Conservation (phyloP, 2,113 vertebrate species). For the Ardeotis arabs region DNA sequence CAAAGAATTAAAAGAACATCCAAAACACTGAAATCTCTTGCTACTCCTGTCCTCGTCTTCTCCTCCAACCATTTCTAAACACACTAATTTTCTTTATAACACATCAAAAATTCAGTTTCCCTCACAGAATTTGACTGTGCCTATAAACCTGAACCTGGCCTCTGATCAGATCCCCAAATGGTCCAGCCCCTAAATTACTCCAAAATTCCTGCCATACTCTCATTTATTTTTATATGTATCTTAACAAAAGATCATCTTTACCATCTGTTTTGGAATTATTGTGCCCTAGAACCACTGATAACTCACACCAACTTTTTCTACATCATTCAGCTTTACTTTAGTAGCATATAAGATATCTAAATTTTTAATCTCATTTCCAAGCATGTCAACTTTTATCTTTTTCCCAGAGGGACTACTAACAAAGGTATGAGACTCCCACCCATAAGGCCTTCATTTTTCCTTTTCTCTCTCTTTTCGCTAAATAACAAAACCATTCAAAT, state of each 20-base stretch:
- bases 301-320: not conserved
- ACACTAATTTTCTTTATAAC: constrained; percentile 49
- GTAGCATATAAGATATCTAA: rapidly evolving
- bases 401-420: too few relatives aligned
- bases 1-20: constrained; percentile 43
- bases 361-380: not conserved
- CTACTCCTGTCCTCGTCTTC: not conserved
- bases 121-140: constrained; percentile 38
- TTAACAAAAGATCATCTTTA: not conserved
- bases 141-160: constrained; percentile 49
- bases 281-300: not conserved
- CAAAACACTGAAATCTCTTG: constrained; percentile 42
- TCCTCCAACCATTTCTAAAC: constrained; percentile 37
- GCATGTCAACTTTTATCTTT: not conserved
- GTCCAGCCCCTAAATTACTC: not conserved
- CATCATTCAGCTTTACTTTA: not conserved
- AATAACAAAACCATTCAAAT: not conserved
- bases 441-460: rapidly evolving
- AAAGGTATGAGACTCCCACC: not conserved
- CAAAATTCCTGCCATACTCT: not conserved
- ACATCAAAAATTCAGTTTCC: constrained; percentile 52
- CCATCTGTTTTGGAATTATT: not conserved
- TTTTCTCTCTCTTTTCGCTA: not conserved
- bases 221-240: not conserved
- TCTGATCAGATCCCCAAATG: not conserved